Evolutionary conservation across 2,797 vertebrate species (phyloP).

Genomic region (Helicolenus hilgendorfi): DNA sequence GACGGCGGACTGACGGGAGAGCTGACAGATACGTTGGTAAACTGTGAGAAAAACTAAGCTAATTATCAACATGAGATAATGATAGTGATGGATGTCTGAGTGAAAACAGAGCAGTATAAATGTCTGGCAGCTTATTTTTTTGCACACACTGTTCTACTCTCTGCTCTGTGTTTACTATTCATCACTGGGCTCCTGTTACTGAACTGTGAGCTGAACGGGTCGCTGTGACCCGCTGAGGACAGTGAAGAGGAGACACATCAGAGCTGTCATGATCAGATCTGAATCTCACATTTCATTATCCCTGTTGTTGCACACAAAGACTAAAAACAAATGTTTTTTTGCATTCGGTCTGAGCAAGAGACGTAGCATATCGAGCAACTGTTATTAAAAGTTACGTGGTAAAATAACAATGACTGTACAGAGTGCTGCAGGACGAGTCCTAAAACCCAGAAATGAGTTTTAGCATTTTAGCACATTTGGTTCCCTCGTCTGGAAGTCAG

Average conservation of each 20-base stretch:
- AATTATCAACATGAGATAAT: neutral
- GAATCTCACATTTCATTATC: neutral
- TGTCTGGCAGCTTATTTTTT: neutral
- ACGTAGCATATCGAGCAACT: too few relatives aligned
- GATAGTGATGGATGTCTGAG: neutral
- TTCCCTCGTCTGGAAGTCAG: too few relatives aligned
- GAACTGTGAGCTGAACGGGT: conserved; percentile 14
- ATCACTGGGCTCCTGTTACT: conserved; percentile 29
- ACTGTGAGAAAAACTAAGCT: neutral
- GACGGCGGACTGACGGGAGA: neutral
- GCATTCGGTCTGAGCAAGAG: too few relatives aligned
- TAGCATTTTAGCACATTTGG: too few relatives aligned
- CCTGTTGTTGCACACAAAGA: neutral
- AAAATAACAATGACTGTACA: too few relatives aligned
- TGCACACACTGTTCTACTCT: neutral
- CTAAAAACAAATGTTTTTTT: neutral
- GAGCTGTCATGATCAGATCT: neutral
- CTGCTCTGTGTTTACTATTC: conserved; percentile 19
- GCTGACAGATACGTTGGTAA: neutral
- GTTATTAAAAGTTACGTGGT: too few relatives aligned
- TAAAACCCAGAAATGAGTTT: too few relatives aligned
- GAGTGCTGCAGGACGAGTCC: too few relatives aligned
- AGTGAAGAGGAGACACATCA: neutral
- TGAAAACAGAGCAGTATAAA: neutral
- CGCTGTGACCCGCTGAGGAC: neutral